These are phyloP conservation scores for Lycaena phlaeas DNA, from an alignment of 2,888 invertebrate species.

Conservation along the genomic window DNA sequence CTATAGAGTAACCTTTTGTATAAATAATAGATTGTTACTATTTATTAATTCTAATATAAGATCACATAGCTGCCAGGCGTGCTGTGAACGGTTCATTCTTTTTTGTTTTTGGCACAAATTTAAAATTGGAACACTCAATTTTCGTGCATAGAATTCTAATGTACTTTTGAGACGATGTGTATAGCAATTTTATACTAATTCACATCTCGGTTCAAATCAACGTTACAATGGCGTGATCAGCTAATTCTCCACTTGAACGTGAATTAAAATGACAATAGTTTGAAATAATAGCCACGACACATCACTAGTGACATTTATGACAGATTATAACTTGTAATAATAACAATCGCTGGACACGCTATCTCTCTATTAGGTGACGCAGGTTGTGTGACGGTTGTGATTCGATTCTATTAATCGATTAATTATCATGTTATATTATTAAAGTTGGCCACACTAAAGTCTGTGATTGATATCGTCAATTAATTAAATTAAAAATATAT, in stretches of 20 bases:
- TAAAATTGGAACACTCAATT: too few species aligned
- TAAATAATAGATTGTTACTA: too few species aligned
- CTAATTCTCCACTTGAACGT: constrained; percentile 45
- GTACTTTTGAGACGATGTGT: too few species aligned
- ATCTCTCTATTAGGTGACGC: constrained; percentile 61
- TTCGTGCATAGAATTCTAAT: too few species aligned
- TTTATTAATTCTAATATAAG: too few species aligned
- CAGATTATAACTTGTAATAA: constrained; percentile 57
- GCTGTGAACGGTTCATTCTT: too few species aligned
- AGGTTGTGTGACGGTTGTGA: constrained; percentile 45
- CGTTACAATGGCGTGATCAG: constrained; percentile 50
- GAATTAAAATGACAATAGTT: constrained; percentile 52
- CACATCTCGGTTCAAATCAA: constrained; percentile 20
- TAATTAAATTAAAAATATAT: background rate
- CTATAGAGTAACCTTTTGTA: too few species aligned
- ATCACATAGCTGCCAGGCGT: too few species aligned
- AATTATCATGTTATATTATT: constrained; percentile 42
- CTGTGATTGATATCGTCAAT: background rate
- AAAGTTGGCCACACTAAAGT: constrained; percentile 11
- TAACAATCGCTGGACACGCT: constrained; percentile 59
- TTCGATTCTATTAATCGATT: constrained; percentile 55
- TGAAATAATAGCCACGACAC: constrained; percentile 47
- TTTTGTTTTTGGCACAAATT: too few species aligned
- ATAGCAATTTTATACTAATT: background rate
- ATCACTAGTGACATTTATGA: constrained; percentile 63